phyloP scores from a whole-genome alignment of 2,113 vertebrate species.

The Sturnira hondurensis region DNA sequence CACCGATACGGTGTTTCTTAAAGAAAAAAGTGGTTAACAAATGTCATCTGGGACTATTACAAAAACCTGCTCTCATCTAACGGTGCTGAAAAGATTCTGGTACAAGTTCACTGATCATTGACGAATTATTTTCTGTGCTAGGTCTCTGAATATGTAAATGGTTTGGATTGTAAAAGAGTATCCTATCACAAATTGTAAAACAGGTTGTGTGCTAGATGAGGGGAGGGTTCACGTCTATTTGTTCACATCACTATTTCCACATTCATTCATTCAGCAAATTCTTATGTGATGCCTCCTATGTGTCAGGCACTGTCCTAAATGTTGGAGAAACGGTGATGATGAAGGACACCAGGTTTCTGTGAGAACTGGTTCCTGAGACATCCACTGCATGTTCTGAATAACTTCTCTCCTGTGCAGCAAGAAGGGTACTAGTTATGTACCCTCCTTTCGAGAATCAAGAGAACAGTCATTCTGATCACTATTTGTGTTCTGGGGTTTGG shows the following conservation, averaged over 20 bases:
- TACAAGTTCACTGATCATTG: background rate
- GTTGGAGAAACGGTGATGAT: background rate
- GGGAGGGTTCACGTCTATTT: background rate
- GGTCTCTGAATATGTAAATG: background rate
- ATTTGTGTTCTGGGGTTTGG: background rate
- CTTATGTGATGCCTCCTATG: background rate
- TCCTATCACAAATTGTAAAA: background rate
- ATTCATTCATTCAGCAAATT: background rate
- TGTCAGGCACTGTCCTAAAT: background rate
- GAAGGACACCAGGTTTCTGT: background rate
- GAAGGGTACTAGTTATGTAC: background rate
- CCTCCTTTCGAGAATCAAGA: background rate
- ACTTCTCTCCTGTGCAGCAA: background rate
- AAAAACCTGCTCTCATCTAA: background rate
- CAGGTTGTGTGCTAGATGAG: background rate
- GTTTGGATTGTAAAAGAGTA: background rate
- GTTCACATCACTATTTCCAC: background rate
- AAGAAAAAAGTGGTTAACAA: background rate
- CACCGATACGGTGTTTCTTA: background rate
- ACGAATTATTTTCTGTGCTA: background rate
- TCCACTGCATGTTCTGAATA: background rate
- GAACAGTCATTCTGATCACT: background rate
- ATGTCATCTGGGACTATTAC: background rate
- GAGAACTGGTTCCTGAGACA: background rate
- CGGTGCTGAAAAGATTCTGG: background rate